A percentile compares a stretch with the other conserved stretches of the same genome.
Evolutionary conservation across 2,888 invertebrate species (phyloP).

Genomic region (Chirona hameri): DNA sequence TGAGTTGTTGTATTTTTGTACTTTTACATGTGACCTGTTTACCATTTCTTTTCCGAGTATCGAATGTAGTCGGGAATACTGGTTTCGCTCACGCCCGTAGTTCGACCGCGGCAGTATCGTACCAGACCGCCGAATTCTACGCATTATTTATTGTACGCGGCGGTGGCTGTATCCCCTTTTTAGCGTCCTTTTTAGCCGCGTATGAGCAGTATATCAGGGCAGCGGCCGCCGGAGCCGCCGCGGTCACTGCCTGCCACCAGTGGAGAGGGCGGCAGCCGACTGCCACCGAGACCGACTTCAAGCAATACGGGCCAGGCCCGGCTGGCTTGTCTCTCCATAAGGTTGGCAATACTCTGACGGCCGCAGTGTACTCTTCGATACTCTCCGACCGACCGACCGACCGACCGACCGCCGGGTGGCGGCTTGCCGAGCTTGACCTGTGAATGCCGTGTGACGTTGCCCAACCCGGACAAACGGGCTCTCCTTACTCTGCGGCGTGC

Average conservation of each 20-base stretch:
- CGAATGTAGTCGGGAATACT: not conserved
- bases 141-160: not conserved
- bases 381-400: not conserved
- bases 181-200: not conserved
- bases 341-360: not conserved
- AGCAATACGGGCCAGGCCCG: not conserved
- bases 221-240: too few species aligned
- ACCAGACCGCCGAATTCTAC: not conserved
- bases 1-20: conserved; percentile 11
- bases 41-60: not conserved
- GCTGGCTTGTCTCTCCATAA: not conserved
- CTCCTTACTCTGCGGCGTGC: not conserved
- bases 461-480: too few species aligned
- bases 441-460: not conserved
- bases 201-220: not conserved
- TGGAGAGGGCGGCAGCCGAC: too few species aligned
- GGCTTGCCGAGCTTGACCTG: not conserved
- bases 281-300: not conserved
- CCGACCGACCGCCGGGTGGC: not conserved
- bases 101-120: not conserved
- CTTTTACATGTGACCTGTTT: conserved; percentile 24
- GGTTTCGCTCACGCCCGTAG: not conserved
- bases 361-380: not conserved
- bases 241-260: too few species aligned
- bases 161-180: not conserved